Evolutionary conservation across 2,113 vertebrate species (phyloP).

Genomic region (Daphoenositta chrysoptera): DNA sequence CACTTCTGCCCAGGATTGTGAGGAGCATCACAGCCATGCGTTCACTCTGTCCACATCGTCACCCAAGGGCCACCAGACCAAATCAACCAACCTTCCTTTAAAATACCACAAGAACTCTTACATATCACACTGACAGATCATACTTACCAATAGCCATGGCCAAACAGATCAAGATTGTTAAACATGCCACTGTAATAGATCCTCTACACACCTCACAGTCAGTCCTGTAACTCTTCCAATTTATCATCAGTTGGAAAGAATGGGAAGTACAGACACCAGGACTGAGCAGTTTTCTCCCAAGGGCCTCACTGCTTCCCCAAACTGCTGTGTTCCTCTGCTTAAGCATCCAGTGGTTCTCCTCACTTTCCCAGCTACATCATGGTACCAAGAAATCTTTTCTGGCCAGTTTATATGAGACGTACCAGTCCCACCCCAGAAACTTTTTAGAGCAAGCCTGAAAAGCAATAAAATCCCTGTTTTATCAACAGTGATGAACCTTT

Average conservation of each 20-base stretch:
- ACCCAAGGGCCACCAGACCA: background rate
- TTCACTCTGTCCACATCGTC: background rate
- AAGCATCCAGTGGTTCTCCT: background rate
- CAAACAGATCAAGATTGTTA: background rate
- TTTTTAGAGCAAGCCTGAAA: background rate
- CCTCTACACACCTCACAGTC: background rate
- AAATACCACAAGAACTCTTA: background rate
- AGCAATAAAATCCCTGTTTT: background rate
- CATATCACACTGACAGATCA: background rate
- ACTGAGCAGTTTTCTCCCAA: background rate
- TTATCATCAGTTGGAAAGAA: background rate
- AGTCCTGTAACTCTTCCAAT: background rate
- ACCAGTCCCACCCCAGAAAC: background rate
- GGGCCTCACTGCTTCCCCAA: background rate
- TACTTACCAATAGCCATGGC: background rate
- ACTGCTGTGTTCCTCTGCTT: background rate
- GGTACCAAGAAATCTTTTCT: background rate
- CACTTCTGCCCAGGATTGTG: background rate
- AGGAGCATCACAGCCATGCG: background rate
- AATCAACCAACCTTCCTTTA: background rate
- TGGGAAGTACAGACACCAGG: background rate
- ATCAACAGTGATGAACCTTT: background rate
- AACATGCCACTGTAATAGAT: background rate
- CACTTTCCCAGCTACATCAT: background rate
- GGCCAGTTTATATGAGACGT: background rate